Evolutionary conservation across 2,113 vertebrate species (phyloP).

Genomic region (Sylvietta virens): DNA sequence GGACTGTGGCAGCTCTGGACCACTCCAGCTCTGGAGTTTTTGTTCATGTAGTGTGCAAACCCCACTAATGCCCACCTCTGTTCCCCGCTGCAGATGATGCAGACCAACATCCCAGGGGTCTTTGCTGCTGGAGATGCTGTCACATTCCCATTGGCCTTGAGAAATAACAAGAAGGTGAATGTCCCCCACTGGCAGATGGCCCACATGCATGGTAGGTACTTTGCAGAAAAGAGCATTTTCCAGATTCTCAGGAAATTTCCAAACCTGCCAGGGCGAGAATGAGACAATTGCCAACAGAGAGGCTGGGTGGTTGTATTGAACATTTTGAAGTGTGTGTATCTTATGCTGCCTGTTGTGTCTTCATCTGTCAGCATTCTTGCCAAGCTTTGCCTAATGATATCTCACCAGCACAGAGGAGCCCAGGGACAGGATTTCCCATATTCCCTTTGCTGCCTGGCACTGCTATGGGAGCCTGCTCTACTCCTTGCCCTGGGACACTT

Average conservation of each 20-base stretch:
- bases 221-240: background rate
- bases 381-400: background rate
- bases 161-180: conserved; percentile 95
- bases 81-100: conserved; percentile 82
- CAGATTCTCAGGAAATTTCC: background rate
- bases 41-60: background rate
- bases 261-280: background rate
- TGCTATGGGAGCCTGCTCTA: background rate
- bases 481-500: accelerated
- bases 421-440: background rate
- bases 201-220: conserved; percentile 86
- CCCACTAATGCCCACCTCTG: background rate
- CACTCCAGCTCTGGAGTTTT: background rate
- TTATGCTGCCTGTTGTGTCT: background rate
- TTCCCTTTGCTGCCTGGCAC: background rate
- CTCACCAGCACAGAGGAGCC: background rate
- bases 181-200: conserved; percentile 99
- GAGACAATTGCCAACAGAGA: background rate
- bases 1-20: accelerated
- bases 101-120: conserved; percentile 87
- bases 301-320: background rate
- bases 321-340: background rate
- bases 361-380: background rate
- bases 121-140: conserved; percentile 92
- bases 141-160: conserved; percentile 83